Conservation (phyloP, 2,113 vertebrate species). For the Candoia aspera region DNA sequence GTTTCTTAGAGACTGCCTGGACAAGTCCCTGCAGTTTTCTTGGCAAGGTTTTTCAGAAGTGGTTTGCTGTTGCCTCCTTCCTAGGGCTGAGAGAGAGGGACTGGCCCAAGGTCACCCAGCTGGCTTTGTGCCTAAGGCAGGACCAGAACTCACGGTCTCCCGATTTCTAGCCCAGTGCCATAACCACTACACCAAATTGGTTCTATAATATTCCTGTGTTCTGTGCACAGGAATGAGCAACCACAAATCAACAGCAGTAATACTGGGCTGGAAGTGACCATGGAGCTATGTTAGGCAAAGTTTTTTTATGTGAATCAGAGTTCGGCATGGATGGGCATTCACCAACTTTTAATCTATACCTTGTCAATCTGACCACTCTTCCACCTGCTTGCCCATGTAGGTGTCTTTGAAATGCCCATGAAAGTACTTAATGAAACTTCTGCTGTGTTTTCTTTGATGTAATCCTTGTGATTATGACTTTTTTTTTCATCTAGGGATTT, state of each 20-base stretch:
- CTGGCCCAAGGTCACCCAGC: too few relatives aligned
- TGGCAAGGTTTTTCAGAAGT: too few relatives aligned
- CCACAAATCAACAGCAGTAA: not conserved
- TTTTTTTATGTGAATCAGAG: not conserved
- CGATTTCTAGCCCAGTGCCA: too few relatives aligned
- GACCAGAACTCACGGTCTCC: too few relatives aligned
- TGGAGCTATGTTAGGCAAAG: not conserved
- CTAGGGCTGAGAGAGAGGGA: too few relatives aligned
- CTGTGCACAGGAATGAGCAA: not conserved
- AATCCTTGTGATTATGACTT: not conserved
- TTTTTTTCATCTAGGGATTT: not conserved
- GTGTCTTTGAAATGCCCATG: not conserved
- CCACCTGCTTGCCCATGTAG: not conserved
- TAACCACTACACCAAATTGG: too few relatives aligned
- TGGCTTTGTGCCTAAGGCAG: too few relatives aligned
- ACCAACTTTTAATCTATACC: not conserved
- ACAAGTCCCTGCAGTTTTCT: too few relatives aligned
- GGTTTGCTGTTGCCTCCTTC: too few relatives aligned
- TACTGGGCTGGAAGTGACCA: not conserved
- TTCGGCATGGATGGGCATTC: not conserved
- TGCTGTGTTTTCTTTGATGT: not conserved
- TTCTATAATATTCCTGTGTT: too few relatives aligned
- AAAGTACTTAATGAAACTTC: not conserved
- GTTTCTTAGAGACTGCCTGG: too few relatives aligned
- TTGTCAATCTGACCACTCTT: not conserved